A percentile compares a stretch with the other conserved stretches of the same genome.
These are phyloP conservation scores for Xiphorhynchus elegans DNA, from an alignment of 2,113 vertebrate species.

Conservation along the genomic window DNA sequence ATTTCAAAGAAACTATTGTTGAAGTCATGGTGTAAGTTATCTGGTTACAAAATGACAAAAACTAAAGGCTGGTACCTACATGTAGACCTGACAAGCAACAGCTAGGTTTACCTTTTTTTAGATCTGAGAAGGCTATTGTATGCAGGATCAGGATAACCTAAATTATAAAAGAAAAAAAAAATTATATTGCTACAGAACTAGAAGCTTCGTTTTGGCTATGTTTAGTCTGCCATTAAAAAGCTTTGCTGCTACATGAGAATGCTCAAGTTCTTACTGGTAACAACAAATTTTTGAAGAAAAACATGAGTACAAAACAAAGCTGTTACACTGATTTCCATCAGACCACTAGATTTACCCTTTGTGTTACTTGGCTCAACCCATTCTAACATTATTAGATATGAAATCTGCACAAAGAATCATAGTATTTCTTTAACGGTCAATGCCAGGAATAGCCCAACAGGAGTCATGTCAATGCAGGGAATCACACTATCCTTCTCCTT, in stretches of 20 bases:
- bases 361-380: not conserved
- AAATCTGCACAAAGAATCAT: not conserved
- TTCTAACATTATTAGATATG: not conserved
- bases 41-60: not conserved
- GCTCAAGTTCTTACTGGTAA: not conserved
- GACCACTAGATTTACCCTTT: not conserved
- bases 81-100: not conserved
- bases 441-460: not conserved
- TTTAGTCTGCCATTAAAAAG: not conserved
- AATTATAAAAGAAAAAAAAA: not conserved
- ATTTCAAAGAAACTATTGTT: not conserved
- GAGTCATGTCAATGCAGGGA: not conserved
- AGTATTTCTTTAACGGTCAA: not conserved
- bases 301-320: not conserved
- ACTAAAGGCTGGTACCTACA: not conserved
- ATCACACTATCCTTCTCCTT: not conserved
- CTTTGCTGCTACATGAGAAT: not conserved
- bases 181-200: not conserved
- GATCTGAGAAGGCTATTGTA: not conserved
- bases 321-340: not conserved
- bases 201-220: not conserved
- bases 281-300: not conserved
- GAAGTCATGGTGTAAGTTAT: not conserved
- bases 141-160: not conserved
- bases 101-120: not conserved